Conservation (phyloP, 2,113 vertebrate species). For the Dascyllus trimaculatus region DNA sequence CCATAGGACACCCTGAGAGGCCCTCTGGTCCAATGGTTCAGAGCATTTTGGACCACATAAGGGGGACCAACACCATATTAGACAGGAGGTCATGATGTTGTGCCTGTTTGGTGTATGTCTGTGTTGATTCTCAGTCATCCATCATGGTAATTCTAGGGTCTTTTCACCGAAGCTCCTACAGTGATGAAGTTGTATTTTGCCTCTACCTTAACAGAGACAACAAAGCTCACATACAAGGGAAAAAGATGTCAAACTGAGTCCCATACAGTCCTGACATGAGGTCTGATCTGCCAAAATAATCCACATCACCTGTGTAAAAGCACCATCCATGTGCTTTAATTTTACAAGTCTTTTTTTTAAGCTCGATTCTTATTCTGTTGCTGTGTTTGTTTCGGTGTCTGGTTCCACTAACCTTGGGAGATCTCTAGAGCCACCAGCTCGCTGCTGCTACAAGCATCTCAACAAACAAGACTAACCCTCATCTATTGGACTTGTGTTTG, state of each 20-base stretch:
- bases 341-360: too few species aligned
- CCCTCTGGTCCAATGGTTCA: too few species aligned
- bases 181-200: not conserved
- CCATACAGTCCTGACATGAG: not conserved
- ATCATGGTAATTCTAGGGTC: too few species aligned
- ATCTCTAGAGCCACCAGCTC: slow-evolving; percentile 21
- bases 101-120: too few species aligned
- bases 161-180: too few species aligned
- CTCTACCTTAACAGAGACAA: not conserved
- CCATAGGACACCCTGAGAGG: too few species aligned
- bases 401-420: slow-evolving; percentile 25
- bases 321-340: too few species aligned
- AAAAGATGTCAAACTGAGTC: not conserved
- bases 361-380: slow-evolving; percentile 4
- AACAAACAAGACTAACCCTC: slow-evolving; percentile 37
- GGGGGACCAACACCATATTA: too few species aligned
- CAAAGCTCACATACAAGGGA: not conserved
- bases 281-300: slow-evolving; percentile 21
- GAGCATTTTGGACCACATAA: too few species aligned
- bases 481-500: slow-evolving; percentile 44
- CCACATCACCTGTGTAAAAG: not conserved
- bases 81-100: too few species aligned
- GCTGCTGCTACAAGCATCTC: slow-evolving; percentile 19
- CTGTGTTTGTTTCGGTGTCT: slow-evolving; percentile 25
- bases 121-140: too few species aligned